Percentiles rank a stretch among this genome's conserved stretches.
Evolutionary conservation across 2,797 vertebrate genomes (phyloP).

Genomic region (Acropternis orthonyx): DNA sequence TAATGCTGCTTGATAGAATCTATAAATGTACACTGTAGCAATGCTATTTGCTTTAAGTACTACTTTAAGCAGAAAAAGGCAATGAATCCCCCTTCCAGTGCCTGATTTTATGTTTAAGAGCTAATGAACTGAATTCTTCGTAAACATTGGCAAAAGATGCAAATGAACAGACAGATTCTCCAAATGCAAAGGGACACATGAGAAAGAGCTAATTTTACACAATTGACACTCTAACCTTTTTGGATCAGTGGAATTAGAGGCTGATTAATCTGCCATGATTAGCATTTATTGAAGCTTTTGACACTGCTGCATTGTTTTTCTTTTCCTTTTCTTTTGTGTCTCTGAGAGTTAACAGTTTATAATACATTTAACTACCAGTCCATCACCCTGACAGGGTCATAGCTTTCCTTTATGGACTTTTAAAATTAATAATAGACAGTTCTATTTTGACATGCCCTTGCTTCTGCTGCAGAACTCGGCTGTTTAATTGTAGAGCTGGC

Average conservation of each 20-base stretch:
- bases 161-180: slow-evolving; percentile 76
- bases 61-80: slow-evolving; percentile 68
- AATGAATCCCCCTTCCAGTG: slow-evolving; percentile 69
- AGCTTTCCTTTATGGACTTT: slow-evolving; percentile 86
- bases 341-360: slow-evolving; percentile 77
- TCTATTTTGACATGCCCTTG: slow-evolving; percentile 78
- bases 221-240: slow-evolving; percentile 86
- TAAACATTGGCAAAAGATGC: slow-evolving; percentile 78
- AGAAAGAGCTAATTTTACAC: slow-evolving; percentile 84
- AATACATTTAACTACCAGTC: slow-evolving; percentile 84
- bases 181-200: slow-evolving; percentile 76
- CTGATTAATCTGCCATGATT: slow-evolving; percentile 89
- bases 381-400: slow-evolving; percentile 84
- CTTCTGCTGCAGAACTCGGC: slow-evolving; percentile 71
- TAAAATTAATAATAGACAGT: slow-evolving; percentile 81
- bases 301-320: slow-evolving; percentile 72
- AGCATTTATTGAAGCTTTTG: slow-evolving; percentile 82
- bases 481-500: slow-evolving; percentile 89
- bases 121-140: slow-evolving; percentile 78
- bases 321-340: slow-evolving; percentile 51
- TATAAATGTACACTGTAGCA: slow-evolving; percentile 65
- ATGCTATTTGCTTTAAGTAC: slow-evolving; percentile 72
- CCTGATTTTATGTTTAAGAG: slow-evolving; percentile 76
- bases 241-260: slow-evolving; percentile 84
- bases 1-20: slow-evolving; percentile 73